phyloP scores from a whole-genome alignment of 2,888 invertebrate species.

The Schizotus pectinicornis region DNA sequence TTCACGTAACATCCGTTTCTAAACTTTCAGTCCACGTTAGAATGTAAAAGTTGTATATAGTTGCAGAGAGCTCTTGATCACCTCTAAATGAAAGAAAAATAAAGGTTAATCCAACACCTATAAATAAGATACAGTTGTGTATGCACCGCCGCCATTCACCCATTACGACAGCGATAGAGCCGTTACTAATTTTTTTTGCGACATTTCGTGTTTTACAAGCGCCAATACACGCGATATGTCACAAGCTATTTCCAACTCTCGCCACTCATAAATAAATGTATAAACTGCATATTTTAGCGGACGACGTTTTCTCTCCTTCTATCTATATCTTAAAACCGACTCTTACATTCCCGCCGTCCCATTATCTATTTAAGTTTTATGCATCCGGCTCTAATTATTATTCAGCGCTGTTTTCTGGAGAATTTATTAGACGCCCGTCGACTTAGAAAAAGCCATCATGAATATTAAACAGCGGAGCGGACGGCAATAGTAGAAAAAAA shows the following conservation, averaged over 20 bases:
- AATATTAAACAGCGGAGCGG: conserved; percentile 18
- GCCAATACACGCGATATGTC: conserved; percentile 22
- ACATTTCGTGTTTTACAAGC: conserved; percentile 10
- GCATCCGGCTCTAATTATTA: conserved; percentile 38
- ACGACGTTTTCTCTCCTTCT: conserved; percentile 22
- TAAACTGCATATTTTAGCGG: conserved; percentile 21
- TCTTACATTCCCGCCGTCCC: neutral
- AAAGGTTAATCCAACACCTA: too few relatives aligned
- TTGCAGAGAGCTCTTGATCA: too few relatives aligned
- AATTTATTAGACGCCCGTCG: conserved; percentile 37
- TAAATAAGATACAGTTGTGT: too few relatives aligned
- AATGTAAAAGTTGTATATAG: too few relatives aligned
- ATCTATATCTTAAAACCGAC: too few relatives aligned
- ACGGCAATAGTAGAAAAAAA: too few relatives aligned
- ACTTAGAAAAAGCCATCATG: conserved; percentile 52
- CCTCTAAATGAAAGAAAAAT: too few relatives aligned
- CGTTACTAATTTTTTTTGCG: too few relatives aligned
- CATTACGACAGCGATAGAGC: too few relatives aligned
- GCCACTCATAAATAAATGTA: conserved; percentile 21
- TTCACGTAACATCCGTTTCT: too few relatives aligned
- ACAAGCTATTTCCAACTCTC: conserved; percentile 25
- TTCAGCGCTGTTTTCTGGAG: conserved; percentile 37
- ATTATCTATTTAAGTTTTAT: conserved; percentile 40
- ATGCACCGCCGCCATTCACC: too few relatives aligned
- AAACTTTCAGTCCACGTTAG: too few relatives aligned